Base-by-base conservation (phyloP, 2,113 vertebrate species). In the Felis chaus region DNA sequence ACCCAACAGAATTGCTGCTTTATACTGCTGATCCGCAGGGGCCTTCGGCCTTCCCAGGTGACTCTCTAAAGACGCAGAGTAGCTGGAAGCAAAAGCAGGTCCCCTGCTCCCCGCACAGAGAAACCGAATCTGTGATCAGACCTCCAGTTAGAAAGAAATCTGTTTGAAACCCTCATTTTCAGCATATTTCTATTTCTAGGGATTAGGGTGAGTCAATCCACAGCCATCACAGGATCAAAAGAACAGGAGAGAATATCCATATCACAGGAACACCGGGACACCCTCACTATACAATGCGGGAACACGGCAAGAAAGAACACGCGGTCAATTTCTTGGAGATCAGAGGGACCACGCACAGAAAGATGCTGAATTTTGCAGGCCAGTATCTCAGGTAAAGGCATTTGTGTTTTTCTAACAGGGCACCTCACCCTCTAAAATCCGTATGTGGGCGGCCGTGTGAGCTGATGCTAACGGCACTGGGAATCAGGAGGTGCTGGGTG, bases 171-270 rank as follows among this genome's bases (percentile, higher is more conserved):
- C 9, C 16, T 88, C 57, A 13, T 57, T 89, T 79, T 69, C 15
- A 19, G 48, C 29, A 6, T 15, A 74, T 48, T 86, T 86, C 50
- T 82, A 25, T 78, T 83, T 80, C 5, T 9, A 39, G 68, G 36
- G 12, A 79, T 63, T 21, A 57, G 53, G 81, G 41, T 2, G n/a
- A 87, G 36, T 29, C 36, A 91, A 50, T 41, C 3, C 29, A 73
- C 27, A 33, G 8, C 4, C 2, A 0, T 23, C 11, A 55, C 0
- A 0, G 66, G 39, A 31, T 41, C 16, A 50, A 29, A 89, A 73
- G 21, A 66, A 50, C 5, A 48, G 71, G 9, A 66, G 55, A 10
- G 21, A n/a, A 63, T 21, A 74, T 10, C 9, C 13, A 4, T 18
- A 73, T 36, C 4, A 1, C 10, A 69, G 61, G 0, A 33, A 45